phyloP scores from a whole-genome alignment of 2,797 vertebrate species.

The Mareca strepera region DNA sequence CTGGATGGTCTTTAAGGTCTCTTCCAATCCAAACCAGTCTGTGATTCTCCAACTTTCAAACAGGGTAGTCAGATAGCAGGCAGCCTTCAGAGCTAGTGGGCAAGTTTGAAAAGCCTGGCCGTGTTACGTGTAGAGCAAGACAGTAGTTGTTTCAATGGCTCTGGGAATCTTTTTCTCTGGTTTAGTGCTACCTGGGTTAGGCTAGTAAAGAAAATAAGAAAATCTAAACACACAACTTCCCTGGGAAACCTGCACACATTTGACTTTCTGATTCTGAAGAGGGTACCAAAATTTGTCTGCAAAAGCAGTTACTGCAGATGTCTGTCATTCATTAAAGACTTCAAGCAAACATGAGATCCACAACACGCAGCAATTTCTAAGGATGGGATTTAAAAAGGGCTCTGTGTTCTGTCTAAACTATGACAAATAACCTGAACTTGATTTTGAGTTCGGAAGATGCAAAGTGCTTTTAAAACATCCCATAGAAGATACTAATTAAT shows the following conservation, averaged over 20 bases:
- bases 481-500: neutral
- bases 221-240: neutral
- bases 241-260: neutral
- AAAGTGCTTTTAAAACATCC: neutral
- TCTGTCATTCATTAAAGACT: constrained; percentile 6
- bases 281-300: neutral
- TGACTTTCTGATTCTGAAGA: neutral
- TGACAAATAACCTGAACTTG: neutral
- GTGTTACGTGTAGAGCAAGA: neutral
- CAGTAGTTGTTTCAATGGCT: neutral
- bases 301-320: neutral
- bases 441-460: neutral
- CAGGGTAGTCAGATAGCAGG: neutral
- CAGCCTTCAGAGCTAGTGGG: neutral
- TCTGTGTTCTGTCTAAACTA: neutral
- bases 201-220: neutral
- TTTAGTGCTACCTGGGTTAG: neutral
- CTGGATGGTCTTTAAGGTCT: too few species aligned
- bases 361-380: neutral
- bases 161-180: neutral
- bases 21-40: too few species aligned
- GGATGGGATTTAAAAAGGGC: neutral
- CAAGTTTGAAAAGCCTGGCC: neutral
- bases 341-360: constrained; percentile 27
- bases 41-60: neutral